These are phyloP conservation scores for Amitus sp. DNA, from an alignment of 2,888 invertebrate species.

Conservation along the genomic window DNA sequence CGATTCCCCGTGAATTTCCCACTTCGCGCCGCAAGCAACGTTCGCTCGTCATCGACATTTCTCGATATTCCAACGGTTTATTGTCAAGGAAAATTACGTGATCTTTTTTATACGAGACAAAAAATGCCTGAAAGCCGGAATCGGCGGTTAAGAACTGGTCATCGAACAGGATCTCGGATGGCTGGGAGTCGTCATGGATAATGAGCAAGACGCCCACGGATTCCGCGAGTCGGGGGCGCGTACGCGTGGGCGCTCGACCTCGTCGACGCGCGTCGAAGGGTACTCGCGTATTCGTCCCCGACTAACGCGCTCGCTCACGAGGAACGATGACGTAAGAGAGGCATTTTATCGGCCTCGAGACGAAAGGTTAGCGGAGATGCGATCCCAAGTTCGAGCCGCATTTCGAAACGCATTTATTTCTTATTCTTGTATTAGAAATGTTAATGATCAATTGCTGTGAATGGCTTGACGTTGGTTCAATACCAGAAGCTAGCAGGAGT, in stretches of 20 bases:
- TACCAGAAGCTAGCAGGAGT: too few species aligned
- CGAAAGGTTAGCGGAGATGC: too few species aligned
- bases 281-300: conserved; percentile 18
- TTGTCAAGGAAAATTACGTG: too few species aligned
- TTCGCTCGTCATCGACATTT: not conserved
- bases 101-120: not conserved
- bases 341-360: conserved; percentile 26
- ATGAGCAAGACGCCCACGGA: conserved; percentile 35
- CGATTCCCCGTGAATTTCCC: not conserved
- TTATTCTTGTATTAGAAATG: too few species aligned
- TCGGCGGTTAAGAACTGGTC: not conserved
- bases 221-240: conserved; percentile 22
- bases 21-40: not conserved
- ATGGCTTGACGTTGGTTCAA: too few species aligned
- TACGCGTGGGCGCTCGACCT: conserved; percentile 31
- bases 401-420: not conserved
- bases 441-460: too few species aligned
- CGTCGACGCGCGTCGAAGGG: conserved; percentile 25
- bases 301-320: conserved; percentile 20
- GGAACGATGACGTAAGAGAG: conserved; percentile 32
- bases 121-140: not conserved
- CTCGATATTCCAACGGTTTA: too few species aligned
- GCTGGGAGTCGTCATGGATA: conserved; percentile 17
- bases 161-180: conserved; percentile 22
- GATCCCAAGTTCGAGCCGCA: too few species aligned